phyloP scores from a whole-genome alignment of 2,888 invertebrate genomes.

The Exephanes ischioxanthus region DNA sequence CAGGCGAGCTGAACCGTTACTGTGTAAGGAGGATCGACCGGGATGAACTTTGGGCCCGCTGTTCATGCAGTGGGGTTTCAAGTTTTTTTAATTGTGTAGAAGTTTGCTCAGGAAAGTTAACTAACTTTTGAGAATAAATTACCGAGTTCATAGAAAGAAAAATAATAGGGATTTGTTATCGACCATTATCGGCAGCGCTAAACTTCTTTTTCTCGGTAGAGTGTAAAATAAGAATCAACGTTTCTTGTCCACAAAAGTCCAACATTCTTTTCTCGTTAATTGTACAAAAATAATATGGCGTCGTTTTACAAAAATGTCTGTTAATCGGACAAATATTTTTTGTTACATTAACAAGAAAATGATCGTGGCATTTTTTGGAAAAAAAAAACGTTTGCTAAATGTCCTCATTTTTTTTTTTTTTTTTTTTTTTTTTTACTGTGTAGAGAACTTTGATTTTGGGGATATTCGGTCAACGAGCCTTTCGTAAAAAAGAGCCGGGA shows the following conservation, averaged over 20 bases:
- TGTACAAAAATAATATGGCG: too few relatives aligned
- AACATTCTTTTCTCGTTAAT: too few relatives aligned
- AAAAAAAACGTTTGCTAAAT: background rate
- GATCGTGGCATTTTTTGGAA: too few relatives aligned
- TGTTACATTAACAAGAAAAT: too few relatives aligned
- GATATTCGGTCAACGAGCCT: background rate
- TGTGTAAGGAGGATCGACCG: background rate
- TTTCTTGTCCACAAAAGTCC: too few relatives aligned
- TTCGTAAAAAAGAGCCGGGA: background rate
- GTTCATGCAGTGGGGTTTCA: background rate
- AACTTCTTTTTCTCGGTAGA: too few relatives aligned
- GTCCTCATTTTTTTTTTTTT: background rate
- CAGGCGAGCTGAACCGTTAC: slow-evolving; percentile 25
- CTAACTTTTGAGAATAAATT: background rate
- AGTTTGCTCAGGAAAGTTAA: background rate
- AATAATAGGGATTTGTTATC: too few relatives aligned
- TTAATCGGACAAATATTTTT: background rate
- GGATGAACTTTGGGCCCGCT: slow-evolving; percentile 11
- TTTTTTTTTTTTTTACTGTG: background rate
- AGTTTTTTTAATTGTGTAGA: background rate
- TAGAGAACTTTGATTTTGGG: background rate
- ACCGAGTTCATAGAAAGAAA: too few relatives aligned
- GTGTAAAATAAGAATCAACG: too few relatives aligned
- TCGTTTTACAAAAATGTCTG: too few relatives aligned
- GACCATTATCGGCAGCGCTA: too few relatives aligned